A percentile compares a stretch with the other conserved stretches of the same genome.
phyloP scores from a whole-genome alignment of 2,797 vertebrate species.

The Sardinella longiceps region DNA sequence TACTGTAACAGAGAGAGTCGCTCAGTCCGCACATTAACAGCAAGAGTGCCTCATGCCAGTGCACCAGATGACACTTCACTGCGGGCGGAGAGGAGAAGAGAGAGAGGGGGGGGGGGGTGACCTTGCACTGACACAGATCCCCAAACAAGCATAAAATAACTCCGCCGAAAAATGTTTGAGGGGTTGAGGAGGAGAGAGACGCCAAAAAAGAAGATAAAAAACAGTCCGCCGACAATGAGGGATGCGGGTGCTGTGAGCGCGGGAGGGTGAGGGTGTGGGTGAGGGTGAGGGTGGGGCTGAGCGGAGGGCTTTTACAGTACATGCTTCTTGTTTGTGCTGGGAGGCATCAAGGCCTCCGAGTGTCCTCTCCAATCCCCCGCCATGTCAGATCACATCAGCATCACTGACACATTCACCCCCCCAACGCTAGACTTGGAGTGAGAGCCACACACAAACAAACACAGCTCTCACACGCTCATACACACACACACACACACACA shows the following conservation, averaged over 20 bases:
- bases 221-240: slow-evolving; percentile 2
- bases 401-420: slow-evolving; percentile 55
- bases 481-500: neutral
- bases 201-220: slow-evolving; percentile 30
- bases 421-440: slow-evolving; percentile 32
- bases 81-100: neutral
- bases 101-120: slow-evolving; percentile 32
- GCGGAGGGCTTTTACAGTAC: slow-evolving; percentile 25
- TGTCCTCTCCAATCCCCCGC: slow-evolving; percentile 61
- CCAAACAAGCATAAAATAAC: slow-evolving; percentile 47
- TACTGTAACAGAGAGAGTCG: too few species aligned
- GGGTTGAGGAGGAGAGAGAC: slow-evolving; percentile 1
- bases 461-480: neutral
- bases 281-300: slow-evolving; percentile 1
- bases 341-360: slow-evolving; percentile 58
- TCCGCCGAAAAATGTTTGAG: neutral
- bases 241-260: slow-evolving; percentile 24
- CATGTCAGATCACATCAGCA: slow-evolving; percentile 64
- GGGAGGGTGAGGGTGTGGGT: slow-evolving; percentile 7
- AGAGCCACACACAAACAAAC: slow-evolving; percentile 30
- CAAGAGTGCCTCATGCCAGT: neutral
- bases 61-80: neutral
- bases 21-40: neutral
- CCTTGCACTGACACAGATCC: slow-evolving; percentile 28
- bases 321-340: slow-evolving; percentile 47